Percentiles rank a stretch among this genome's conserved stretches.
phyloP scores from a whole-genome alignment of 2,888 invertebrate species.

The Diogma glabrata region DNA sequence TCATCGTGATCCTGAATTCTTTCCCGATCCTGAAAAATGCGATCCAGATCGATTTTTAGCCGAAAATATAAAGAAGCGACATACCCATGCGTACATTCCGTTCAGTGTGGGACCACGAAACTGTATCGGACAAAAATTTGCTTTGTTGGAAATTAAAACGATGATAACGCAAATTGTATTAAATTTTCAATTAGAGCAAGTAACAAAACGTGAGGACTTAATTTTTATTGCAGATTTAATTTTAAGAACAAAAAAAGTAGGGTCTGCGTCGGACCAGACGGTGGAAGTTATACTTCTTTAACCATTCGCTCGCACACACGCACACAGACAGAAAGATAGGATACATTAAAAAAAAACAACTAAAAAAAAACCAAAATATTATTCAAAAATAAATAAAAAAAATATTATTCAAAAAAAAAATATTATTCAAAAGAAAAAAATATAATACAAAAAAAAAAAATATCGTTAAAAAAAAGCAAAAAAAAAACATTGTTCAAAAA shows the following conservation, averaged over 20 bases:
- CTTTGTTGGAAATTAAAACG: conserved; percentile 51
- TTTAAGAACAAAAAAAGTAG: conserved; percentile 34
- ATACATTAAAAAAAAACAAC: no score
- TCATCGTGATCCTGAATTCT: conserved; percentile 51
- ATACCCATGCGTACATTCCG: conserved; percentile 52
- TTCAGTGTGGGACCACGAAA: conserved; percentile 30
- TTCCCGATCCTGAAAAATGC: conserved; percentile 49
- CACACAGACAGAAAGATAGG: no score
- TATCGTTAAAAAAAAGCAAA: no score
- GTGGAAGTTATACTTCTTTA: no score
- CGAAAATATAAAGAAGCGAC: conserved; percentile 37
- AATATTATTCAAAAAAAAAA: no score
- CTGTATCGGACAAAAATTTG: conserved; percentile 44
- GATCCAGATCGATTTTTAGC: conserved; percentile 46
- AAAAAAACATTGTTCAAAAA: no score
- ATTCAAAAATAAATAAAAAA: no score
- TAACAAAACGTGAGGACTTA: conserved; percentile 37
- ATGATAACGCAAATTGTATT: conserved; percentile 42
- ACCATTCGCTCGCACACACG: no score
- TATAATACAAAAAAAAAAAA: no score
- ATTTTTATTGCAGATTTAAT: conserved; percentile 39
- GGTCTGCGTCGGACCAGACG: no score
- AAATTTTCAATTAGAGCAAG: conserved; percentile 40
- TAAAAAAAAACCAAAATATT: no score
- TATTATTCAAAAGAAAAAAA: no score